These are phyloP conservation scores for Odocoileus hemionus DNA, from an alignment of 2,113 vertebrate genomes.

Conservation along the genomic window DNA sequence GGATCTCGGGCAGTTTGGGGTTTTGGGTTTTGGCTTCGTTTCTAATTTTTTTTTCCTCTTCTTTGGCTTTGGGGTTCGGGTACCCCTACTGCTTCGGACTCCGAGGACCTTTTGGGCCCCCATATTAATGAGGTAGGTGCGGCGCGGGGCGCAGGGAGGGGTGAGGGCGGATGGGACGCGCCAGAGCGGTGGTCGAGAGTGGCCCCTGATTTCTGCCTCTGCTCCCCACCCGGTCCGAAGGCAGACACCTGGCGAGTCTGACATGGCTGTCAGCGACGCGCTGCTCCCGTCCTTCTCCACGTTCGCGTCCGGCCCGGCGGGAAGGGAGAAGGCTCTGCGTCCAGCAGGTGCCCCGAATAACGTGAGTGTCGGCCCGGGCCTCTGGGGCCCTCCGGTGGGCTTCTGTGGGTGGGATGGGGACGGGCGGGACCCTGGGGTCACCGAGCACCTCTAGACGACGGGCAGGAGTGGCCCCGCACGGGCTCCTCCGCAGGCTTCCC, in stretches of 20 bases:
- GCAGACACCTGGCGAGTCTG: conserved; percentile 93
- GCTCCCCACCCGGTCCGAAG: conserved; percentile 73
- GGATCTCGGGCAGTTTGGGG: conserved; percentile 34
- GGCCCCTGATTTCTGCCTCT: conserved; percentile 32
- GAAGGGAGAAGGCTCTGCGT: conserved; percentile 86
- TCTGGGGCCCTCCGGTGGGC: background rate
- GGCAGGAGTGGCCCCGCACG: background rate
- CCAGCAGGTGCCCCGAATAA: conserved; percentile 84
- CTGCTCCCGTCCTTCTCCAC: conserved; percentile 94
- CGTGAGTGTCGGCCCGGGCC: conserved; percentile 75
- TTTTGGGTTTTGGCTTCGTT: conserved; percentile 40
- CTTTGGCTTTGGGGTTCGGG: conserved; percentile 53
- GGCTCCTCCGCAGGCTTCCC: background rate
- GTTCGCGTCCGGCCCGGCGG: conserved; percentile 87
- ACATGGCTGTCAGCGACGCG: conserved; percentile 95
- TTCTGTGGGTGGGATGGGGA: background rate
- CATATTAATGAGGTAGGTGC: conserved; percentile 74
- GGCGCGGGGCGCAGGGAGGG: background rate
- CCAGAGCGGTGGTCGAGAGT: background rate
- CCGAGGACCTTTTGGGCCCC: conserved; percentile 54
- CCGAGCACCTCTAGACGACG: background rate
- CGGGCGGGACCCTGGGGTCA: background rate
- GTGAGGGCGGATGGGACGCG: background rate
- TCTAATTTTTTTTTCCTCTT: conserved; percentile 30
- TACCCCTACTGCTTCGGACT: conserved; percentile 41